Base-by-base conservation (phyloP, 2,797 vertebrate genomes). In the Leontocebus nigricollis region DNA sequence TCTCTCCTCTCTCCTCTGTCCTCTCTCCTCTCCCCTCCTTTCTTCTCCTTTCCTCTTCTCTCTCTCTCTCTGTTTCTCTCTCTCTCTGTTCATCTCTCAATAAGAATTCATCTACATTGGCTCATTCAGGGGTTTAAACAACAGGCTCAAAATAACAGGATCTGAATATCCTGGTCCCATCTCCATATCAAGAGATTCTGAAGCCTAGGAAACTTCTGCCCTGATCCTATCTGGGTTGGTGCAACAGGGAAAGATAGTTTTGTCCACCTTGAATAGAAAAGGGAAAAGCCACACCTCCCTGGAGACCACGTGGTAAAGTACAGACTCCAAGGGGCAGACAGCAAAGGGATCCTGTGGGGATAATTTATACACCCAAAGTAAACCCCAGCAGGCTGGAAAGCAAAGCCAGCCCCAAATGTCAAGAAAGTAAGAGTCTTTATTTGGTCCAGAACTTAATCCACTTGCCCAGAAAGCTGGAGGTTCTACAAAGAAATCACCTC, bases 391-490 rank as follows among this genome's bases (percentile, higher is more conserved):
- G 86, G 48, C 67, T 75, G 55, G 44, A 85, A 94, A 52, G 79
- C 50, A 73, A 77, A 88, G 87, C 44, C 81, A 86, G 61, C 14
- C 80, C 48, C 41, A 36, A 73, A 87, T 13, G 64, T 73, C 73
- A 76, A 86, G 73, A 86, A 88, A 92, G 36, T 4, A 41, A 84
- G 79, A 90, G 70, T 44, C 55, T 90, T 7, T 33, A 7, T 59
- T 75, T 59, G 11, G 67, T 85, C 59, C 82, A 91, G 79, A 85
- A 70, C n/a, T 90, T 93, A 93, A 89, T 86, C 94, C 70, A 88
- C 48, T 64, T 80, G 80, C 83, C 39, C 48, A 88, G 73, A 77
- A 57, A 61, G 30, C 20, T 30, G n/a, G 72, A 87, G 17, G 41
- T 91, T 57, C 61, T 48, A n/a, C 90, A 77, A 41, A 88, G 95